Percentiles rank a stretch among this genome's conserved stretches.
Conservation (phyloP, 2,797 vertebrate species). For the Microhierax caerulescens region DNA sequence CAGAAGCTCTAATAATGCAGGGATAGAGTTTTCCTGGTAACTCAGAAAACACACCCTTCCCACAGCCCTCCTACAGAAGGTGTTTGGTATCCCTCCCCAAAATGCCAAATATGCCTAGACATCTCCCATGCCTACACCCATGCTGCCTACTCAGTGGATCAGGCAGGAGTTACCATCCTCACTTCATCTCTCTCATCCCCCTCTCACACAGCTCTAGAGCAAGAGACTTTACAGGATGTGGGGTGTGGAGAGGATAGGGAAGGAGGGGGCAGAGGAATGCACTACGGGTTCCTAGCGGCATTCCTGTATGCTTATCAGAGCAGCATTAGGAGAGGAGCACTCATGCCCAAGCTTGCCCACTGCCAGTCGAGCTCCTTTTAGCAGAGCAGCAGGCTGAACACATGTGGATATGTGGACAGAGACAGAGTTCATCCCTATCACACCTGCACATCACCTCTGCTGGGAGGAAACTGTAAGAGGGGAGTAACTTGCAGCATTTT, state of each 20-base stretch:
- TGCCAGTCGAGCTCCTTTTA: neutral
- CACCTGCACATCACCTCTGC: neutral
- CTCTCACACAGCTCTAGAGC: neutral
- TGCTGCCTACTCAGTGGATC: neutral
- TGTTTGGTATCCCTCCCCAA: neutral
- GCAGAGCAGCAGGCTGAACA: neutral
- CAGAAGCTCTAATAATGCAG: conserved; percentile 41
- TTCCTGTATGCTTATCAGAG: neutral
- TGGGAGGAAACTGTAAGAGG: neutral
- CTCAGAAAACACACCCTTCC: neutral
- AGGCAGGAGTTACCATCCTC: neutral
- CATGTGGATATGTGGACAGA: neutral
- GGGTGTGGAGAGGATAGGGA: neutral
- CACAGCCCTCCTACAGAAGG: conserved; percentile 30
- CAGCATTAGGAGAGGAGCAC: neutral
- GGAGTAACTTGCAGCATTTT: neutral
- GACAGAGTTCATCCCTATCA: neutral
- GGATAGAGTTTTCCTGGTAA: conserved; percentile 36
- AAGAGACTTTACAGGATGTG: neutral
- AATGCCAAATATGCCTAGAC: conserved; percentile 21
- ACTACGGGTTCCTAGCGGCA: neutral
- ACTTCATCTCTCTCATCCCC: neutral
- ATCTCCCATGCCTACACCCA: neutral
- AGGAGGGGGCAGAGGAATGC: neutral
- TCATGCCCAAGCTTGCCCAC: neutral